A percentile compares a stretch with the other conserved stretches of the same genome.
Evolutionary conservation across 1,140 invertebrate genomes (phyloP).

Genomic region (Ceratitis capitata): DNA sequence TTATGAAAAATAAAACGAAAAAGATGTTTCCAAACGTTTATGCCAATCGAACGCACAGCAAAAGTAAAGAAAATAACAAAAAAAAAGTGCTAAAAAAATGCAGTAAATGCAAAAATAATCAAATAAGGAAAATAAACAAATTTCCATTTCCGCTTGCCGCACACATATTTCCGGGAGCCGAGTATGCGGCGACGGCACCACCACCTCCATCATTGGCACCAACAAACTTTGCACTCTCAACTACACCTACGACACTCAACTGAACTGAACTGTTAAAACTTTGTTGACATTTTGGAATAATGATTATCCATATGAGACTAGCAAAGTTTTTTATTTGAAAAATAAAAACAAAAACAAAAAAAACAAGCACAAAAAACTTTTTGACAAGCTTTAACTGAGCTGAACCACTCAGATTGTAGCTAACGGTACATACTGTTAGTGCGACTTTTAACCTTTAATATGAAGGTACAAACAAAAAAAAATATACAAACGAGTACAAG

Average conservation of each 20-base stretch:
- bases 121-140: neutral
- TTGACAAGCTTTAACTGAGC: neutral
- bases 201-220: too few relatives aligned
- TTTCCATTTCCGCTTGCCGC: neutral
- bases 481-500: too few relatives aligned
- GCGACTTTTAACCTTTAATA: neutral
- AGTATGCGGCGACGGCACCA: neutral
- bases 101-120: conserved; percentile 1
- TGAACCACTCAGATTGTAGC: neutral
- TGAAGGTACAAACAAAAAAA: neutral
- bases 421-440: neutral
- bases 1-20: too few relatives aligned
- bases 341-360: too few relatives aligned
- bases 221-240: neutral
- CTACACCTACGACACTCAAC: neutral
- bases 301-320: conserved; percentile 2
- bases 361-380: too few relatives aligned
- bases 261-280: neutral
- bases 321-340: neutral
- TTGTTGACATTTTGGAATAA: conserved; percentile 26
- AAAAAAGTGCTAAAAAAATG: neutral
- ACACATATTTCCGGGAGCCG: neutral
- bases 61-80: neutral
- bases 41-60: neutral
- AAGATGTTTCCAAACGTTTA: too few relatives aligned